Evolutionary conservation across 30 jellyfish, hydroid and myxozoan species (phyloP), one percentile per base, ranked within the genome.

Genomic region (Chrysaora quinquecirrha): DNA sequence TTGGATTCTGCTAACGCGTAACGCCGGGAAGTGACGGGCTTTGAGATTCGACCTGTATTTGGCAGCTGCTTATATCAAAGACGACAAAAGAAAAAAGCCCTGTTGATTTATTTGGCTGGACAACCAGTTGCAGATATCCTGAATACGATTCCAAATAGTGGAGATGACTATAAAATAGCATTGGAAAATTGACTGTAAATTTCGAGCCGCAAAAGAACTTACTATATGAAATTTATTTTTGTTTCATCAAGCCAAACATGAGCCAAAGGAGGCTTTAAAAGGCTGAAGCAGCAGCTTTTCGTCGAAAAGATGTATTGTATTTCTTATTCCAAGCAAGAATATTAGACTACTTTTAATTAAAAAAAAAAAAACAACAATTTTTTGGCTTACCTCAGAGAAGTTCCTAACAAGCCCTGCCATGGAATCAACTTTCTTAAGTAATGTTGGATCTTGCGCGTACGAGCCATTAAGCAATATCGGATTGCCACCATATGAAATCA

Each of bases 391-490:
- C 95, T 75, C 71, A 9, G 95, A 85, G 48, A 32, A 28, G 66
- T 76, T 76, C 62, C 23, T 28, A 0, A 85, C 90, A 9, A 23
- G 16, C 1, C 25, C 87, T 0, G 82, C 82, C 97, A 93, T 78
- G 48, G 79, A 32, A n/a, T 85, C 38, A 14, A 93, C 97, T 58
- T 71, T 74, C 38, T 46, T 73, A n/a, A 85, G 81, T 1, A 93
- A 34, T 6, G 9, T 67, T 43, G 90, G 91, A 82, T 94, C 96
- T 72, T 88, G 82, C 16, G 88, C 95, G 64, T 73, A 81, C 12
- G 99, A 58, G 18, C 83, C 79, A 58, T 88, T 68, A 23, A 95
- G 84, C 10, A 95, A 80, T 27, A 95, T 95, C 16, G 99, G 99
- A 71, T 95, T 95, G 25, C 99, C 99, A 43, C 71, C 35, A 67